Conservation (phyloP, 2,888 invertebrate genomes). For the Yponomeuta sedellus region DNA sequence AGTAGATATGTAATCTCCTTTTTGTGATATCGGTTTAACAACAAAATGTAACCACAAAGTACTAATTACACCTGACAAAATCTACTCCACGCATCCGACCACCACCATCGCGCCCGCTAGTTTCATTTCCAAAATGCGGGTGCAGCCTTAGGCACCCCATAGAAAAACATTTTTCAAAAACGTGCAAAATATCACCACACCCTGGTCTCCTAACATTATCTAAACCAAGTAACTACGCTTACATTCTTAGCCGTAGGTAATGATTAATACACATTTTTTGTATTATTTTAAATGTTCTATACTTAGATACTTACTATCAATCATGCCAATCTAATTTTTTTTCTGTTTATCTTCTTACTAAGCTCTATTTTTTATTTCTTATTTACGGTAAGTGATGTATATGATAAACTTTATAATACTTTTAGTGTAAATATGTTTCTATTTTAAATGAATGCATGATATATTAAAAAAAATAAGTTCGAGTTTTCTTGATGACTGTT, state of each 20-base stretch:
- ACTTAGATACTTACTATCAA: slow-evolving; percentile 44
- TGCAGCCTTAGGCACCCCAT: slow-evolving; percentile 51
- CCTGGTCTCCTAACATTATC: slow-evolving; percentile 76
- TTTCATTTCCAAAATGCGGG: slow-evolving; percentile 50
- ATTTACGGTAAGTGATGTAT: slow-evolving; percentile 68
- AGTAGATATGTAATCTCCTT: slow-evolving; percentile 69
- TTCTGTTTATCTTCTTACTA: slow-evolving; percentile 70
- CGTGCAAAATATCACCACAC: slow-evolving; percentile 77
- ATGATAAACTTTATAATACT: slow-evolving; percentile 60
- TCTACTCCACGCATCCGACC: slow-evolving; percentile 35
- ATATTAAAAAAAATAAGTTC: slow-evolving; percentile 48
- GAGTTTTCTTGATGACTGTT: slow-evolving; percentile 28
- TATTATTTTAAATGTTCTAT: slow-evolving; percentile 58
- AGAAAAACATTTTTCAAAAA: slow-evolving; percentile 75
- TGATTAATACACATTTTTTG: slow-evolving; percentile 63
- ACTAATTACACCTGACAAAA: slow-evolving; percentile 60
- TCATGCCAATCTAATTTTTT: slow-evolving; percentile 63
- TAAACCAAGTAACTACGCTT: slow-evolving; percentile 70
- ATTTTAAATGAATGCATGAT: slow-evolving; percentile 49
- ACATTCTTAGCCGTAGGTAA: slow-evolving; percentile 62
- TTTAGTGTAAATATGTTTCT: slow-evolving; percentile 70
- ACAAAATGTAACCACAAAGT: slow-evolving; percentile 34
- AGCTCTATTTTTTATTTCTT: slow-evolving; percentile 71
- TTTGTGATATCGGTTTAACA: slow-evolving; percentile 42
- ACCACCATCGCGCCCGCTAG: slow-evolving; percentile 33